Conservation (phyloP, 2,888 invertebrate genomes). For the Pollenia amentaria region DNA sequence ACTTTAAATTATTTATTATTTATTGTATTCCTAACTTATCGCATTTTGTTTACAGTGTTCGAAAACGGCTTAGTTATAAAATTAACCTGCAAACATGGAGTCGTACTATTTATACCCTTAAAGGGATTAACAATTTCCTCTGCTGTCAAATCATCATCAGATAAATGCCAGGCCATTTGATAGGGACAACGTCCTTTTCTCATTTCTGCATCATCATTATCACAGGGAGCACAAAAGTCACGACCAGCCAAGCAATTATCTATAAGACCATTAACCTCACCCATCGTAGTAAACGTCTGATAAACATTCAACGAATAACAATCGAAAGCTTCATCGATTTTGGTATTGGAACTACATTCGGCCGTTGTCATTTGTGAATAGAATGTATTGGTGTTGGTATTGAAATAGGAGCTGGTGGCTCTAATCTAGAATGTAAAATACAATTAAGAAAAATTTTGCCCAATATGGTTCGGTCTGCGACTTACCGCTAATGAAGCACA, state of each 20-base stretch:
- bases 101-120: slow-evolving; percentile 69
- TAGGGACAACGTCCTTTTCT: slow-evolving; percentile 72
- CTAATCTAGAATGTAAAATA: slow-evolving; percentile 56
- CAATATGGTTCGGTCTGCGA: neutral
- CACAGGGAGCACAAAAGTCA: slow-evolving; percentile 69
- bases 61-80: slow-evolving; percentile 65
- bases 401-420: slow-evolving; percentile 50
- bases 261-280: slow-evolving; percentile 67
- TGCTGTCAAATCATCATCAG: slow-evolving; percentile 58
- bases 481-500: slow-evolving; percentile 67
- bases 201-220: slow-evolving; percentile 9
- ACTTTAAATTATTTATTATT: neutral
- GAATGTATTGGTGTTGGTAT: slow-evolving; percentile 68
- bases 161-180: slow-evolving; percentile 72
- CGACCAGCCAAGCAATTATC: slow-evolving; percentile 74
- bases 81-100: slow-evolving; percentile 74
- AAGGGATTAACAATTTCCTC: slow-evolving; percentile 74
- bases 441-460: neutral
- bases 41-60: slow-evolving; percentile 5
- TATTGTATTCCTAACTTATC: neutral
- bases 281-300: slow-evolving; percentile 62
- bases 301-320: slow-evolving; percentile 65
- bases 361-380: slow-evolving; percentile 66
- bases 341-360: slow-evolving; percentile 64
- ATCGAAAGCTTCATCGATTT: slow-evolving; percentile 72